Base-by-base conservation (phyloP, 2,888 invertebrate species). In the Meteorus cinctellus region DNA sequence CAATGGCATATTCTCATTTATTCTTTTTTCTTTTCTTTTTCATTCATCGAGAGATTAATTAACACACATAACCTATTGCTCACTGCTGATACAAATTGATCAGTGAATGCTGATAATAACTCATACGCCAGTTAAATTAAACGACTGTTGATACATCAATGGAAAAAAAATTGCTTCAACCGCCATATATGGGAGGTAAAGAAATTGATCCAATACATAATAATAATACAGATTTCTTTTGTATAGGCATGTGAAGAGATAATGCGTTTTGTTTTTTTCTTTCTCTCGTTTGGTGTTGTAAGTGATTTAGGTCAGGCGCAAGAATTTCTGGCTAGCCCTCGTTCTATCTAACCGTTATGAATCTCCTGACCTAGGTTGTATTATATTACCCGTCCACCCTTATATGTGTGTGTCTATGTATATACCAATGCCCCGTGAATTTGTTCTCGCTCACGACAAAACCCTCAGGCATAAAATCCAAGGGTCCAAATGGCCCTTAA, bases 351-450 rank as follows among this genome's bases (percentile, higher is more conserved):
- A 72, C 72, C 48, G 72, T 72, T 63, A 72, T 63, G 55, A 55
- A 62, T 31, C 31, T 63, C 72, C 72, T 45, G 72, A 72, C 72
- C 72, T 63, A 63, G 63, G 63, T 72, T 63, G 34, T 59, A 69
- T 55, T 29, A n/a, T 68, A 41, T 41, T 24, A 19, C 31, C 29
- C 36, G 16, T 24, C 19, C 34, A 12, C 51, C 31, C 48, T 27
- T 31, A 45, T 48, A 4, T 36, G 19, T n/a, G 1, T 45, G 12
- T 45, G 12, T 4, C 1, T 45, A 45, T 45, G 12, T 45, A 45
- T 48, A n/a, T 48, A 55, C 4, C n/a, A 4, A 55, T 55, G 8
- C 19, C 24, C 19, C 59, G 19, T 19, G 27, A 59, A 34, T 19
- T 55, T 51, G 41, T 6, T 51, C 29, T 51, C 51, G 34, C 41